phyloP scores from a whole-genome alignment of 2,797 vertebrate genomes.

The Aulostomus chinensis region DNA sequence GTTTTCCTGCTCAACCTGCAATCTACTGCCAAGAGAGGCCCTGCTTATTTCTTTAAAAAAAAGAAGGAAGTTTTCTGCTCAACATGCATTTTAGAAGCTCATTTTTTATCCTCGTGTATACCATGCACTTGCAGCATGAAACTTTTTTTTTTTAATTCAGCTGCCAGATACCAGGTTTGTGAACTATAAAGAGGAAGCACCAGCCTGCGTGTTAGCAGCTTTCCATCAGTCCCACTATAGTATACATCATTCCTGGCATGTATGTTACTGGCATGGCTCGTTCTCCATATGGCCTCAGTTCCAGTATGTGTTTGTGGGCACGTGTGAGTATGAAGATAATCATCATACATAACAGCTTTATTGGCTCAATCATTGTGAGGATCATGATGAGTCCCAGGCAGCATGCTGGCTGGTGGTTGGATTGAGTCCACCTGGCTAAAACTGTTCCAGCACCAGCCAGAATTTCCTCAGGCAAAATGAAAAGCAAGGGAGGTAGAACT shows the following conservation, averaged over 20 bases:
- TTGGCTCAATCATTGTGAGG: conserved; percentile 48
- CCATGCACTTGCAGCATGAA: too few relatives aligned
- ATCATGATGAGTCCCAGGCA: conserved; percentile 42
- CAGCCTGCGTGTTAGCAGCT: conserved; percentile 15
- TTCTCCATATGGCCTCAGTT: conserved; percentile 53
- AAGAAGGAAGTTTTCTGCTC: too few relatives aligned
- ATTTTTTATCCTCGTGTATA: too few relatives aligned
- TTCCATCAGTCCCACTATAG: conserved; percentile 23
- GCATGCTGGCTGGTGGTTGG: conserved; percentile 52
- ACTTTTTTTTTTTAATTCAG: too few relatives aligned
- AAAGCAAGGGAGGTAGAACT: conserved; percentile 43
- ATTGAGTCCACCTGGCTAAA: conserved; percentile 56
- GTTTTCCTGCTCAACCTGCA: too few relatives aligned
- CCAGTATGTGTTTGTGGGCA: conserved; percentile 41
- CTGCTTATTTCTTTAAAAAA: too few relatives aligned
- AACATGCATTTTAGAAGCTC: too few relatives aligned
- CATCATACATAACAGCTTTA: conserved; percentile 50
- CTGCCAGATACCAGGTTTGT: not conserved
- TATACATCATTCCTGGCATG: conserved; percentile 37
- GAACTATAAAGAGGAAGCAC: conserved; percentile 29
- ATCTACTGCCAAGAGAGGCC: too few relatives aligned
- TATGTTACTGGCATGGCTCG: conserved; percentile 47
- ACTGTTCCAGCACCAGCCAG: conserved; percentile 39
- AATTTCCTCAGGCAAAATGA: conserved; percentile 52
- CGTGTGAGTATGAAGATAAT: conserved; percentile 35